Conservation (phyloP, 92 coral and sea anemone genomes). For the Pocillopora grandis region DNA sequence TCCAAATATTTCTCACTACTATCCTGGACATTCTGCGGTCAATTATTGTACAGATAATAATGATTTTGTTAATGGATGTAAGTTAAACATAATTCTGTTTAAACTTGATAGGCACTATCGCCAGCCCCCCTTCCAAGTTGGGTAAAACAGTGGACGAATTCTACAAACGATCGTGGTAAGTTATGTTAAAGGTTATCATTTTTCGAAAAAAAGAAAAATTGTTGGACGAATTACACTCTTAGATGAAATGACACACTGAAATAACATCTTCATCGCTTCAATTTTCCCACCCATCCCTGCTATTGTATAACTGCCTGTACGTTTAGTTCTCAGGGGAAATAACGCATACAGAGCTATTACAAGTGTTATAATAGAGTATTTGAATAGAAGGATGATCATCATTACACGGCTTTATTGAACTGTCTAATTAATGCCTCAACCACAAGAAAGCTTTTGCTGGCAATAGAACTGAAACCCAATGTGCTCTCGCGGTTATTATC, state of each 20-base stretch:
- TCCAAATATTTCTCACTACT: too few species aligned
- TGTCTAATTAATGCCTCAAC: not conserved
- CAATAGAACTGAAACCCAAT: not conserved
- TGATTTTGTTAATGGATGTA: too few species aligned
- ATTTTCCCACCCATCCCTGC: too few species aligned
- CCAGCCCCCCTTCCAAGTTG: conserved; percentile 57
- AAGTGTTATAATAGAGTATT: too few species aligned
- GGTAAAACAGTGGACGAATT: conserved; percentile 65
- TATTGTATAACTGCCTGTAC: not conserved
- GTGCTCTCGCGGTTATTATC: not conserved
- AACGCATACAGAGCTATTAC: not conserved
- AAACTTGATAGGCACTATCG: conserved; percentile 23
- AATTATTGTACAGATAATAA: too few species aligned
- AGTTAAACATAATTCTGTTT: too few species aligned
- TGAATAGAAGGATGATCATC: not conserved
- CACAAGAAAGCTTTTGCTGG: conserved; percentile 4
- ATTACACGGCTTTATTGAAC: not conserved
- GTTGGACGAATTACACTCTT: too few species aligned
- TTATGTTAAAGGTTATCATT: too few species aligned
- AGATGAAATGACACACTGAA: too few species aligned
- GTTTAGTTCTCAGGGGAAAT: not conserved
- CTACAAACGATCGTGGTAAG: conserved; percentile 24
- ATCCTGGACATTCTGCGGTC: too few species aligned
- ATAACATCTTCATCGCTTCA: too few species aligned
- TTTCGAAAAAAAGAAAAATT: too few species aligned